phyloP scores from a whole-genome alignment of 1,140 invertebrate genomes.

The Elysia chlorotica region DNA sequence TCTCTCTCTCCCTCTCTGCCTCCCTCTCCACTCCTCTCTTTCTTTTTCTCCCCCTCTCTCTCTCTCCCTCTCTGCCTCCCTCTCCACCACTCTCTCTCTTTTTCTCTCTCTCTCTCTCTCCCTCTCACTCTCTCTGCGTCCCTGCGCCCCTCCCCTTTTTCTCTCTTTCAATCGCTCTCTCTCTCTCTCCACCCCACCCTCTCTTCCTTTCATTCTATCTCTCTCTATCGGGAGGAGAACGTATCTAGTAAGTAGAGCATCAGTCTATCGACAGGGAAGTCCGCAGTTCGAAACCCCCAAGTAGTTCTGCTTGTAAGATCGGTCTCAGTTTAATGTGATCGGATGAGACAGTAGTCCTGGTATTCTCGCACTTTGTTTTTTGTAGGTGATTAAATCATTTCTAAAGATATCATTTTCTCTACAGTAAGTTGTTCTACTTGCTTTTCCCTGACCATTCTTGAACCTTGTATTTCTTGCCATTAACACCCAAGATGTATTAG shows the following conservation, averaged over 20 bases:
- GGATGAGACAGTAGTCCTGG: too few species aligned
- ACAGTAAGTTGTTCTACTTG: too few species aligned
- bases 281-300: not conserved
- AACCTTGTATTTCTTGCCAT: too few species aligned
- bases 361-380: too few species aligned
- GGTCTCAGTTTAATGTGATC: too few species aligned
- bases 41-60: conserved; percentile 6
- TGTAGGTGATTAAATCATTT: too few species aligned
- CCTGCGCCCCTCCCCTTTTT: too few species aligned
- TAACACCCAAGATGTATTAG: too few species aligned
- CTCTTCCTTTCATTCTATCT: conserved; percentile 6
- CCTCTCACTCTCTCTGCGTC: conserved; percentile 15
- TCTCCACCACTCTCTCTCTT: not conserved
- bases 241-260: too few species aligned
- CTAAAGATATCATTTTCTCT: too few species aligned
- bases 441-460: too few species aligned
- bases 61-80: conserved; percentile 7
- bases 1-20: conserved; percentile 14
- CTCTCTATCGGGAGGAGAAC: conserved; percentile 11
- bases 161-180: conserved; percentile 4
- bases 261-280: not conserved
- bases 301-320: not conserved
- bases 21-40: not conserved
- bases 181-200: not conserved
- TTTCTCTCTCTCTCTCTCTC: conserved; percentile 10